Conservation (phyloP, 2,888 invertebrate species). For the Lithophane socia region DNA sequence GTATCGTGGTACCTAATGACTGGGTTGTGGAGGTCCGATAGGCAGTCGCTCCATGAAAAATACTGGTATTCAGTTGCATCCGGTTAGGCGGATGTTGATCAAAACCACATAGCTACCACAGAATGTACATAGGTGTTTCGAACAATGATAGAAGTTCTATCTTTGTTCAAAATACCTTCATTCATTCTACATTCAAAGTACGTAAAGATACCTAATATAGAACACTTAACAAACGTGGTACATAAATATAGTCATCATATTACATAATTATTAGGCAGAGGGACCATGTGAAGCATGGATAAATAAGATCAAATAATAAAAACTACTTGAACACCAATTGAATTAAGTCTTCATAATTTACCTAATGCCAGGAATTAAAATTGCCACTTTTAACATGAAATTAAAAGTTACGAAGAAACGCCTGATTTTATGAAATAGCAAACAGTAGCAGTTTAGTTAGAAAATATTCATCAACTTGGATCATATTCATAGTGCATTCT, state of each 20-base stretch:
- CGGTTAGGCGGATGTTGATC: neutral
- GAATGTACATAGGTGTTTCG: neutral
- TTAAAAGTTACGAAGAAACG: constrained; percentile 38
- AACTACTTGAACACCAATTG: constrained; percentile 19
- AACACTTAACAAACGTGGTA: neutral
- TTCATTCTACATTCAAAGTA: neutral
- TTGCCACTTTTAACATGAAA: constrained; percentile 54
- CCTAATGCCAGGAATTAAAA: constrained; percentile 23
- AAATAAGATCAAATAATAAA: constrained; percentile 4
- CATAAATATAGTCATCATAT: too few relatives aligned
- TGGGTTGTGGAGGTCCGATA: neutral
- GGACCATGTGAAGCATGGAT: constrained; percentile 2
- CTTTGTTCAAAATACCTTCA: neutral
- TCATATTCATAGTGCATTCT: constrained; percentile 63
- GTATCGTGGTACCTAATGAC: neutral
- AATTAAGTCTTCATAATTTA: neutral
- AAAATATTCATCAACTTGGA: constrained; percentile 50
- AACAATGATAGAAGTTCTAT: neutral
- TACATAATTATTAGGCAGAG: neutral
- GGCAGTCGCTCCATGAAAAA: neutral
- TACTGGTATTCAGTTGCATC: neutral
- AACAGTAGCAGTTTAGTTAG: constrained; percentile 45
- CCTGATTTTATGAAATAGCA: constrained; percentile 54
- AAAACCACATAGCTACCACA: neutral
- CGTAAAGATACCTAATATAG: neutral